These are phyloP conservation scores for Dichetophora obliterata DNA, from an alignment of 2,888 invertebrate species.

Conservation along the genomic window DNA sequence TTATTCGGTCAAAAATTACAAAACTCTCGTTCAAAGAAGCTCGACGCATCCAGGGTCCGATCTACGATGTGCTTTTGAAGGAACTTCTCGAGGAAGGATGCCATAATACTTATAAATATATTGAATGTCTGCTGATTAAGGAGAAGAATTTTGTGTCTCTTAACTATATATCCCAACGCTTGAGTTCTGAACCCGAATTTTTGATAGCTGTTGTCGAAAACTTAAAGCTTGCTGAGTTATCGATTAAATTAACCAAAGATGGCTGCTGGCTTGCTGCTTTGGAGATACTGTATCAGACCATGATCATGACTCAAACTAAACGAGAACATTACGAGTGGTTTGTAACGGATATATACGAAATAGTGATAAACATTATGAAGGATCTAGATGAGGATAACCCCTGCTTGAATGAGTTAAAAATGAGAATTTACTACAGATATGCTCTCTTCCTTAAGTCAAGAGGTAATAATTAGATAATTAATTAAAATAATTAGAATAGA, in stretches of 20 bases:
- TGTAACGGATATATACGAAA: slow-evolving; percentile 53
- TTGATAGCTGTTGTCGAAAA: slow-evolving; percentile 57
- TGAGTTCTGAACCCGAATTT: slow-evolving; percentile 54
- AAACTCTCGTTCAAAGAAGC: slow-evolving; percentile 54
- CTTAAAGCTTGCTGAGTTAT: slow-evolving; percentile 57
- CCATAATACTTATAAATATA: slow-evolving; percentile 55
- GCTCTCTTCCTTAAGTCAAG: slow-evolving; percentile 46
- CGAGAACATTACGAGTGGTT: slow-evolving; percentile 56
- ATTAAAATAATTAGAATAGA: too few species aligned
- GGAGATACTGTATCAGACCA: slow-evolving; percentile 55
- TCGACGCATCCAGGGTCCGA: slow-evolving; percentile 51
- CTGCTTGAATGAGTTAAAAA: slow-evolving; percentile 53
- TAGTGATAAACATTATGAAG: slow-evolving; percentile 47
- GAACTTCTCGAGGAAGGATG: slow-evolving; percentile 61
- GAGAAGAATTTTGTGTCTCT: slow-evolving; percentile 53
- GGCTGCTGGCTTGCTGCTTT: slow-evolving; percentile 54
- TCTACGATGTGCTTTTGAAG: slow-evolving; percentile 56
- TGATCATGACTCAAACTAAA: slow-evolving; percentile 53
- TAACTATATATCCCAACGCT: slow-evolving; percentile 51
- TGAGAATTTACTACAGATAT: slow-evolving; percentile 58
- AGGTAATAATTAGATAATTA: too few species aligned
- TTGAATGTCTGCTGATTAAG: slow-evolving; percentile 56
- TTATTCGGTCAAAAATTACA: slow-evolving; percentile 30
- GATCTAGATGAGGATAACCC: slow-evolving; percentile 48
- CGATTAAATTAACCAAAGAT: slow-evolving; percentile 45